Evolutionary conservation across 2,888 invertebrate genomes (phyloP).

Genomic region (Gastrophysa polygoni): DNA sequence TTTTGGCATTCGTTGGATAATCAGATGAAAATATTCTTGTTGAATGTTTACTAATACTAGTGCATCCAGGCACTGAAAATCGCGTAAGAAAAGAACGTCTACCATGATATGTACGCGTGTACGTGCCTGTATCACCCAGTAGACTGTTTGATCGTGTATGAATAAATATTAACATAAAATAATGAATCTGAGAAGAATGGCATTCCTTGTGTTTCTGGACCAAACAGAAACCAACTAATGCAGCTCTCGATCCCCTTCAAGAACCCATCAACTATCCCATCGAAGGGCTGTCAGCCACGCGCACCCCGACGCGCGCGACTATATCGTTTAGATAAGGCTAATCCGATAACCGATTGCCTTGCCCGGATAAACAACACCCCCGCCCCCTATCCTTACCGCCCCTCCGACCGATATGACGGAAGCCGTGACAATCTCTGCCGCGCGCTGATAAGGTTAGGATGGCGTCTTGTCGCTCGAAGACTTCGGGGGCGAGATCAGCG

Average conservation of each 20-base stretch:
- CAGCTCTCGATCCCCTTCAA: neutral
- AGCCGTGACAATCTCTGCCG: conserved; percentile 59
- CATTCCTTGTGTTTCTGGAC: too few species aligned
- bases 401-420: conserved; percentile 51
- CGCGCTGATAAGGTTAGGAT: conserved; percentile 55
- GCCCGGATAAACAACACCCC: conserved; percentile 36
- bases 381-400: neutral
- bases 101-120: too few species aligned
- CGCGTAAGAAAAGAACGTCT: too few species aligned
- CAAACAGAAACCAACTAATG: neutral
- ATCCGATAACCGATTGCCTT: conserved; percentile 61
- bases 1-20: too few species aligned
- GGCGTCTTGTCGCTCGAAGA: conserved; percentile 49
- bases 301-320: conserved; percentile 51
- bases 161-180: too few species aligned
- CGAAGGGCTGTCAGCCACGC: conserved; percentile 39
- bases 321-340: conserved; percentile 60
- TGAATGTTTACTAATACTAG: too few species aligned
- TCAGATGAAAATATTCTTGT: too few species aligned
- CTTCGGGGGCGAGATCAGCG: conserved; percentile 1
- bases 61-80: too few species aligned
- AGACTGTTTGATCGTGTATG: too few species aligned
- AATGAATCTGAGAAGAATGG: too few species aligned
- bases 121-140: too few species aligned
- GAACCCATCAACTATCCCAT: neutral